Base-by-base conservation (phyloP, 2,113 vertebrate species). In the Polyodon spathula region DNA sequence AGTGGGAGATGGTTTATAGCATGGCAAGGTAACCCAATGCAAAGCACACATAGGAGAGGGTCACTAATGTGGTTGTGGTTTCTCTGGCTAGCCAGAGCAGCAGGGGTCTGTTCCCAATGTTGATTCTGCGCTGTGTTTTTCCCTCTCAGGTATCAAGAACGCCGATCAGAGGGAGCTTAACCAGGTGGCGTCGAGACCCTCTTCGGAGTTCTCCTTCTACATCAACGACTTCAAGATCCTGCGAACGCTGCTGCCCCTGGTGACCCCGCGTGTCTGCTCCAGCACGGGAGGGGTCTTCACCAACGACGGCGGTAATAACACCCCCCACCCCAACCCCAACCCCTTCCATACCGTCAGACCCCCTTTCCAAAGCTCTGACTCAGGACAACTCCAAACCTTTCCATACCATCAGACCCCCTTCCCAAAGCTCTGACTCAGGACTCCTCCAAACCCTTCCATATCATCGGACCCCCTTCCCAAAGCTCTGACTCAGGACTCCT, bases 141-240 rank as follows among this genome's bases (percentile, higher is more conserved):
- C 41, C 41, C 9, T 56, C 5, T 61, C 48, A 99, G 96, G 96
- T 40, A 82, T 99, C 74, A 99, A 97, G 80, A 97, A 90, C 0
- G 96, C 96, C 0, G 94, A 98, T 68, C 80, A 65, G 1, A 80
- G 73, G 56, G 96, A 99, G 74, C 71, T 99, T 68, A 74, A 76
- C 3, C 73, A 79, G 2, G 79, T 97, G 11, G 90, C 94, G 43
- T 96, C 94, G 0, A 70, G 76, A 37, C 96, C 96, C 4, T 81
- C 82, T 0, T 78, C 73, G 0, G 84, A 92, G 40, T 97, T 88
- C 81, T 93, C 89, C 64, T 94, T 88, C 71, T 97, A 92, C 0
- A 83, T 95, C 0, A 89, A 87, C 0, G 93, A 96, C 63, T 99
- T 99, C 71, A 92, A 84, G 69, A 84, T 92, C 61, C 80, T 99